Base-by-base conservation (phyloP, 2,888 invertebrate species). In the Ichneumoninae sp. region DNA sequence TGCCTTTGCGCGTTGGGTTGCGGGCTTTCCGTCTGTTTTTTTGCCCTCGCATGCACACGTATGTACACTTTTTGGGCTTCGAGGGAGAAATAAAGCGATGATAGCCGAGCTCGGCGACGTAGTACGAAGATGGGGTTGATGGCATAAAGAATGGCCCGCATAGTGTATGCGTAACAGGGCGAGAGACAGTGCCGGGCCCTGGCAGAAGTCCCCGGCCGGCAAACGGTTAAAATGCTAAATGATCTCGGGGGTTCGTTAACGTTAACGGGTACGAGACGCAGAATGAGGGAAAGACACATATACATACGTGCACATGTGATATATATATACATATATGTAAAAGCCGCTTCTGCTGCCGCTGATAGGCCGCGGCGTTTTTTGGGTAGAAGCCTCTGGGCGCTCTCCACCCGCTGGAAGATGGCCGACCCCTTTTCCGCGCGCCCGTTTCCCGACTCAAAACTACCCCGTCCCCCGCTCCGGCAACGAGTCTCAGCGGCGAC, bases 211-310 rank as follows among this genome's bases (percentile, higher is more conserved):
- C 76, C 71, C 69, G 68, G 75, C 74, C 77, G 63, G 69, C 82
- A 81, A 87, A 87, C 83, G 85, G 83, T 86, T 85, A 86, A 88
- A 92, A 92, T 92, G 91, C 92, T 91, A 92, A 92, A 92, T 91
- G 92, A 91, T 91, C 86, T 85, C 85, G 84, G 65, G 87, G 87
- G 85, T 88, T 88, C 86, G 86, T 88, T 87, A 87, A 82, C 79
- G 82, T 82, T 82, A 85, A 85, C 82, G 76, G 47, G 54, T 68
- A 82, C 66, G 82, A 82, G 73, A 71, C 40, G 44, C 54, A 80
- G 79, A 73, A 40, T 19, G 79, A 66, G 71, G 50, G 22, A 65
- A 66, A 60, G 69, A 74, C 26, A 47, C n/a, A 36, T 40, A 40
- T 1, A 40, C 1, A 40, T 40, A 40, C 40, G 10, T 10, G 2